phyloP scores from a whole-genome alignment of 2,113 vertebrate species.

The Megaceryle maxima region DNA sequence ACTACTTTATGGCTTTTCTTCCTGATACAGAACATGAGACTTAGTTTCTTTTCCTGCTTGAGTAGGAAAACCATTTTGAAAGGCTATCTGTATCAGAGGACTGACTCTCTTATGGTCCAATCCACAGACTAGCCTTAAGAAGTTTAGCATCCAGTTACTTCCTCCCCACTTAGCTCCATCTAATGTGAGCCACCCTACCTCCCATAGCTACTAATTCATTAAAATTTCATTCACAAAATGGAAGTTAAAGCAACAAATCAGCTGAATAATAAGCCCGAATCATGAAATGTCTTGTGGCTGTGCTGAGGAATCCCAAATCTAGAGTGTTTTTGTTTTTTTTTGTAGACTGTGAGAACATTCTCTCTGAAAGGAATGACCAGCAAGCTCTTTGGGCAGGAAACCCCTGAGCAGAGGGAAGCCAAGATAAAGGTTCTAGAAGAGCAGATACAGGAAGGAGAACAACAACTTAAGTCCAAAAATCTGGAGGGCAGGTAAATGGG shows the following conservation, averaged over 20 bases:
- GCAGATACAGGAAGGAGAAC: constrained; percentile 89
- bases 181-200: background rate
- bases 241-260: background rate
- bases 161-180: background rate
- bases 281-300: background rate
- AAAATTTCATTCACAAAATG: background rate
- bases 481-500: constrained; percentile 86
- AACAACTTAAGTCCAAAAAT: constrained; percentile 86
- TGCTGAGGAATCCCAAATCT: background rate
- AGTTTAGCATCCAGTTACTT: background rate
- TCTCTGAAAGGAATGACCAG: constrained; percentile 96
- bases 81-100: background rate
- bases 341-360: constrained; percentile 90
- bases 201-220: background rate
- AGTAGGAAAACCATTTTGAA: background rate
- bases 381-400: constrained; percentile 96
- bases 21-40: background rate
- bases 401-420: constrained; percentile 91
- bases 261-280: background rate
- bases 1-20: background rate
- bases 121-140: background rate
- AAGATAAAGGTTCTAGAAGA: constrained; percentile 90
- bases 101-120: background rate
- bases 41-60: background rate
- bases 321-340: background rate